Evolutionary conservation across 1,140 invertebrate species (phyloP).

Genomic region (Diachasmimorpha longicaudata): DNA sequence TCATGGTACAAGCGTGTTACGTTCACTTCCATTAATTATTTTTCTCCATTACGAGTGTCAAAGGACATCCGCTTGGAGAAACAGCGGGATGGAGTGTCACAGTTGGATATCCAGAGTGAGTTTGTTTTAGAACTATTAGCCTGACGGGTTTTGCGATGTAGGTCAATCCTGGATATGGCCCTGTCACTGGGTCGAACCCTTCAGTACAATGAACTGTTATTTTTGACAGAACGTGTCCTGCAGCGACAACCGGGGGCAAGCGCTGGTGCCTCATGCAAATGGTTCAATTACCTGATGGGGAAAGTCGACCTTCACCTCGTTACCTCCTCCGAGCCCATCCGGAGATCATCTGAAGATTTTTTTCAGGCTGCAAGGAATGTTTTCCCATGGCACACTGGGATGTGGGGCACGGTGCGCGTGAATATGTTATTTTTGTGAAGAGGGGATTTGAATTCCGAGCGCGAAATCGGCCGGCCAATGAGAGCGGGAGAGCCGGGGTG

Average conservation of each 20-base stretch:
- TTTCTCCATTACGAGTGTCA: slow-evolving; percentile 1
- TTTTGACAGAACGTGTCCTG: too few relatives aligned
- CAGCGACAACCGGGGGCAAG: not conserved
- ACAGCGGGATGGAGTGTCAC: slow-evolving; percentile 3
- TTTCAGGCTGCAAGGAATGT: too few relatives aligned
- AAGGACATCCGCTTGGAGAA: not conserved
- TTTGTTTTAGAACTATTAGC: slow-evolving; percentile 7
- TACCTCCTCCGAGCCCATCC: slow-evolving; percentile 23
- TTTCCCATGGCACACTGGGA: too few relatives aligned
- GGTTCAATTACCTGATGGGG: slow-evolving; percentile 27
- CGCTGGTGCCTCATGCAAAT: not conserved
- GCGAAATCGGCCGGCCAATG: too few relatives aligned
- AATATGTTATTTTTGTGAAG: too few relatives aligned
- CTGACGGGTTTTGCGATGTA: not conserved
- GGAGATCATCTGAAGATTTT: too few relatives aligned
- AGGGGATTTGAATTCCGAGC: too few relatives aligned
- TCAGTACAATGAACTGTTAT: too few relatives aligned
- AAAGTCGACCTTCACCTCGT: slow-evolving; percentile 40
- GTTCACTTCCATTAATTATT: slow-evolving; percentile 6
- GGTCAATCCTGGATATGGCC: not conserved
- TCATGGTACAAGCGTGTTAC: not conserved
- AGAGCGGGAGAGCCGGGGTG: too few relatives aligned
- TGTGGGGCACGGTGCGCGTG: too few relatives aligned
- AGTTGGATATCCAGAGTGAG: not conserved
- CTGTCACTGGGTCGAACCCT: not conserved